Evolutionary conservation across 2,888 invertebrate species (phyloP), one percentile per base, ranked within the genome.

Genomic region (Notodonta ziczac): DNA sequence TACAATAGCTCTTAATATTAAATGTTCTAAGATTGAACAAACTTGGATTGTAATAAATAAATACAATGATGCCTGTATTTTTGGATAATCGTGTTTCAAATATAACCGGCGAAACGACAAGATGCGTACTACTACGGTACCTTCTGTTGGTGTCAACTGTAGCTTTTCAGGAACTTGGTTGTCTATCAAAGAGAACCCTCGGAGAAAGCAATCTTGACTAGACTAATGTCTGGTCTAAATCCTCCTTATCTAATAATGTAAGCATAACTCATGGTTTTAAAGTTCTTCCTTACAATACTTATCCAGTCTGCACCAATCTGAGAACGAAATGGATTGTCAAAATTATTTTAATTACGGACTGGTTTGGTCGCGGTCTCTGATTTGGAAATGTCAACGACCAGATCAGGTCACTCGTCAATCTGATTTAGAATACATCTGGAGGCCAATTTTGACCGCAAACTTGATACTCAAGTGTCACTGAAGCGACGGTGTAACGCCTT

Each of bases 401-500:
- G 73, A 72, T 74, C 73, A 73, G 73, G 71, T 65, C 68, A 69
- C 63, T 63, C 71, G 75, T 73, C 69, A 73, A 71, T 48, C 66
- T 53, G 54, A 70, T 68, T 69, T 61, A 62, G 71, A 57, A 63
- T 59, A 59, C 68, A 67, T 61, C 69, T 73, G 62, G 60, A 74
- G 75, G 73, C 76, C 74, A 77, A 81, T 76, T 74, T 63, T 75
- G 69, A 87, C 87, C 86, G 78, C 87, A 84, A 78, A 79, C 77
- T 75, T 67, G 76, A 83, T 79, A 80, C 72, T 62, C 67, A 68
- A 77, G 80, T 83, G 83, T 85, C 82, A 80, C 73, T 72, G 74
- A 77, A 73, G 70, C 68, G 77, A 79, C 62, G 62, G 58, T 55
- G 60, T 73, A 65, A 73, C 76, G 69, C 76, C 76, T 76, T 71